Conservation (phyloP, 2,797 vertebrate genomes). For the Lagorchestes hirsutus region DNA sequence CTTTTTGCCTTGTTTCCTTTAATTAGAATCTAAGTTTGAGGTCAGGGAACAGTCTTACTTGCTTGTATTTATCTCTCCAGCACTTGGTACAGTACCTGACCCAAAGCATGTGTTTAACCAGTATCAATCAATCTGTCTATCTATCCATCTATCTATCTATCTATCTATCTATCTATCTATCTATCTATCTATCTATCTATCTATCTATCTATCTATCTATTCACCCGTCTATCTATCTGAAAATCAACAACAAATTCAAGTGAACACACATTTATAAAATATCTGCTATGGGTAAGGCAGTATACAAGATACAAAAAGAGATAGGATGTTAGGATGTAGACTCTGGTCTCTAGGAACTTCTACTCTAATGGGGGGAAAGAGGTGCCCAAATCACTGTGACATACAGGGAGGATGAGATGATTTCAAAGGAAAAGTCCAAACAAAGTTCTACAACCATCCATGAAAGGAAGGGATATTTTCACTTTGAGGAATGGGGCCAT, state of each 20-base stretch:
- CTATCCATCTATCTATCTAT: no score
- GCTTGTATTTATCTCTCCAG: background rate
- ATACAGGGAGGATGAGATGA: background rate
- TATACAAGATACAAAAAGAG: no score
- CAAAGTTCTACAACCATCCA: background rate
- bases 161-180: no score
- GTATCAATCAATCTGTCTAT: no score
- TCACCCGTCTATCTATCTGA: background rate
- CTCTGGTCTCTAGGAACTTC: background rate
- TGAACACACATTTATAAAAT: background rate
- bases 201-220: no score
- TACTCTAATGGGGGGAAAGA: background rate
- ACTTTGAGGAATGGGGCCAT: background rate
- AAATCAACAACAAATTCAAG: background rate
- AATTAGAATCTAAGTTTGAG: background rate
- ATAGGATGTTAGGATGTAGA: background rate
- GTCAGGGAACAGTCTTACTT: background rate
- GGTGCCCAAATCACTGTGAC: background rate
- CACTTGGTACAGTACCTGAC: background rate
- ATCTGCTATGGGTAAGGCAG: background rate
- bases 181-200: no score
- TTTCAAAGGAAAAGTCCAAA: background rate
- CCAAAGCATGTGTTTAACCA: background rate
- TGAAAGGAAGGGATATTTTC: background rate
- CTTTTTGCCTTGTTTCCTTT: background rate